Percentiles rank a stretch among this genome's conserved stretches.
Conservation (phyloP, 2,797 vertebrate species). For the Silurus aristotelis region DNA sequence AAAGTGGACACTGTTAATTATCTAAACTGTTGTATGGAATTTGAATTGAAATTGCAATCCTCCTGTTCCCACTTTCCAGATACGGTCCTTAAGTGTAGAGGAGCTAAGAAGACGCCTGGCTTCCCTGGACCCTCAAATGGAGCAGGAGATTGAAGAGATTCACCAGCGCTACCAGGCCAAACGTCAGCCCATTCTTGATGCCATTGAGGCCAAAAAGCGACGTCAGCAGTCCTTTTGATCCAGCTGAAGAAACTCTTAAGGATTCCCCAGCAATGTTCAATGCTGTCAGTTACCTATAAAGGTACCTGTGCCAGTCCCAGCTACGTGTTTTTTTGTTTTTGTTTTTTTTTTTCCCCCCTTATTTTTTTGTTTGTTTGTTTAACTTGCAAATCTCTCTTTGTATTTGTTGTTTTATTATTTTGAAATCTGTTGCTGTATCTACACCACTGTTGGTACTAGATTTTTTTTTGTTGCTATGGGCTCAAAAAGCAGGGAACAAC, state of each 20-base stretch:
- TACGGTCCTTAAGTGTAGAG: conserved; percentile 87
- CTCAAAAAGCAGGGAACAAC: conserved; percentile 27
- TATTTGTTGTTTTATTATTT: conserved; percentile 22
- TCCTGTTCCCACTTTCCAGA: conserved; percentile 65
- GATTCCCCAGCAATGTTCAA: neutral
- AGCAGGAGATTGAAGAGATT: conserved; percentile 96
- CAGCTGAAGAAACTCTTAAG: neutral
- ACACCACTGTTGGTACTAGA: conserved; percentile 36
- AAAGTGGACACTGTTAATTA: neutral
- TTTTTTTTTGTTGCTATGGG: conserved; percentile 19
- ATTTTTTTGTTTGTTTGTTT: neutral
- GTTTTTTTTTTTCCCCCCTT: neutral
- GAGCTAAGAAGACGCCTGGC: conserved; percentile 83
- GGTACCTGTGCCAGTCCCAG: conserved; percentile 38
- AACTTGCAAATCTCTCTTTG: conserved; percentile 9
- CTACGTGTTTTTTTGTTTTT: neutral
- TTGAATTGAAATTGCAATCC: neutral
- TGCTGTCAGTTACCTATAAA: conserved; percentile 21
- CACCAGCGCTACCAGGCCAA: conserved; percentile 93
- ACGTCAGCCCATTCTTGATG: conserved; percentile 92
- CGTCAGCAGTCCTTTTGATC: conserved; percentile 88
- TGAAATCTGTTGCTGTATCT: conserved; percentile 36
- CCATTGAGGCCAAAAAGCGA: conserved; percentile 93
- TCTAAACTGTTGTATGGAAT: neutral
- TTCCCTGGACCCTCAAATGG: conserved; percentile 94